These are phyloP conservation scores for Gadopsis marmoratus DNA, from an alignment of 2,797 vertebrate species.

Conservation along the genomic window DNA sequence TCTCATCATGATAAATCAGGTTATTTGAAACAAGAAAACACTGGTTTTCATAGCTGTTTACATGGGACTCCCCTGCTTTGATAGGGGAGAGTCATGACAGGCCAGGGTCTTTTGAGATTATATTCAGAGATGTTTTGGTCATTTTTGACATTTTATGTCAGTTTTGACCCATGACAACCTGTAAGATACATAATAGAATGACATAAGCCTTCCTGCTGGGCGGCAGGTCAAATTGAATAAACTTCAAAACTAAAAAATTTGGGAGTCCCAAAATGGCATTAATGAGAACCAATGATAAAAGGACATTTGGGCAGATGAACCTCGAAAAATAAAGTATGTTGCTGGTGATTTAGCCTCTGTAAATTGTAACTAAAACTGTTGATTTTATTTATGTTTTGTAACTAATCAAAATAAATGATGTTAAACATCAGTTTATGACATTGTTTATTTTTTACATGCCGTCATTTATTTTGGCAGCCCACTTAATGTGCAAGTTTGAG, in stretches of 20 bases:
- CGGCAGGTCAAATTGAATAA: conserved; percentile 34
- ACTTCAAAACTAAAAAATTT: conserved; percentile 47
- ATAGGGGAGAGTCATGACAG: conserved; percentile 45
- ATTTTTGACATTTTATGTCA: conserved; percentile 36
- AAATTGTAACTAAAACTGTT: conserved; percentile 87
- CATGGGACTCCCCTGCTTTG: conserved; percentile 70
- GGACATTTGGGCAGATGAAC: conserved; percentile 69
- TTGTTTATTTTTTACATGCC: background rate
- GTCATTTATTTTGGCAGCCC: background rate
- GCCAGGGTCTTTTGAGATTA: conserved; percentile 31
- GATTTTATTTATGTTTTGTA: conserved; percentile 90
- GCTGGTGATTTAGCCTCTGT: conserved; percentile 85
- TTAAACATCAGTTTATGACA: conserved; percentile 75
- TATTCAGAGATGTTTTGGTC: conserved; percentile 25
- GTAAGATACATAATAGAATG: conserved; percentile 22
- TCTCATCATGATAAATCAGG: conserved; percentile 79
- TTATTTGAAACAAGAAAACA: conserved; percentile 77
- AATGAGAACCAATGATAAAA: conserved; percentile 76
- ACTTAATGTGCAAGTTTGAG: background rate
- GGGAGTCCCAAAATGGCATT: conserved; percentile 73
- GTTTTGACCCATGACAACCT: conserved; percentile 38
- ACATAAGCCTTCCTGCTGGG: conserved; percentile 21
- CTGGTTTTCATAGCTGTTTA: conserved; percentile 80
- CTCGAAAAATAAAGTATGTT: conserved; percentile 75
- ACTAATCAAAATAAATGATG: conserved; percentile 89